Percentiles rank a stretch among this genome's conserved stretches.
phyloP scores from a whole-genome alignment of 2,888 invertebrate genomes.

The Cinara cedri region DNA sequence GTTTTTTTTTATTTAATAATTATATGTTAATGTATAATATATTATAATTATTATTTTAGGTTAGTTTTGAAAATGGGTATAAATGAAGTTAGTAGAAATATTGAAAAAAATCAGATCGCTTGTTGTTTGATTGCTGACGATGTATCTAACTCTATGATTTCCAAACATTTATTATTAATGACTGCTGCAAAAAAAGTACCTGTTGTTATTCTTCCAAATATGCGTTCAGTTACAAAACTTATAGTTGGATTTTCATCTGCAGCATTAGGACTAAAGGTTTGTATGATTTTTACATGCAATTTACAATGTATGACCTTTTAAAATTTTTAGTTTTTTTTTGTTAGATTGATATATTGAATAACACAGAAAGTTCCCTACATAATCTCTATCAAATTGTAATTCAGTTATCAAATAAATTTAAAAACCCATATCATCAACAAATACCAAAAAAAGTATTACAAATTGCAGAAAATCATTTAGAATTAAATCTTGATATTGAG shows the following conservation, averaged over 20 bases:
- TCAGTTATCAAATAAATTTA: conserved; percentile 24
- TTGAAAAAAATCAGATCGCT: conserved; percentile 62
- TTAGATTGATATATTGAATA: conserved; percentile 35
- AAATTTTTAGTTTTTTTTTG: not conserved
- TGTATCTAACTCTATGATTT: conserved; percentile 64
- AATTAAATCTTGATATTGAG: conserved; percentile 11
- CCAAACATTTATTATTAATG: conserved; percentile 64
- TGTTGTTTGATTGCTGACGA: conserved; percentile 64
- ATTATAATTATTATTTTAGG: conserved; percentile 58
- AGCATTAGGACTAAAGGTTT: conserved; percentile 64
- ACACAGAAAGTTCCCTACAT: not conserved
- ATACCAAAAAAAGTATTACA: not conserved
- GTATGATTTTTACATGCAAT: not conserved
- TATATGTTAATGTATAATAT: too few relatives aligned
- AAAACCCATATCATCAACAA: conserved; percentile 32
- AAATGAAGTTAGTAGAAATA: conserved; percentile 62
- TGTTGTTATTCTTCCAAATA: conserved; percentile 63
- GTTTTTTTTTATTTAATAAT: not conserved
- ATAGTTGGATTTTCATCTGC: conserved; percentile 65
- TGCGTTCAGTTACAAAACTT: conserved; percentile 62
- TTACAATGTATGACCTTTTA: not conserved
- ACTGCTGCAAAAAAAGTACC: conserved; percentile 63
- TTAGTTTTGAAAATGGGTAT: conserved; percentile 64
- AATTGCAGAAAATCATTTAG: not conserved
- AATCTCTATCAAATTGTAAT: conserved; percentile 22